phyloP scores from a whole-genome alignment of 2,797 vertebrate genomes.

The Amazona finschi region DNA sequence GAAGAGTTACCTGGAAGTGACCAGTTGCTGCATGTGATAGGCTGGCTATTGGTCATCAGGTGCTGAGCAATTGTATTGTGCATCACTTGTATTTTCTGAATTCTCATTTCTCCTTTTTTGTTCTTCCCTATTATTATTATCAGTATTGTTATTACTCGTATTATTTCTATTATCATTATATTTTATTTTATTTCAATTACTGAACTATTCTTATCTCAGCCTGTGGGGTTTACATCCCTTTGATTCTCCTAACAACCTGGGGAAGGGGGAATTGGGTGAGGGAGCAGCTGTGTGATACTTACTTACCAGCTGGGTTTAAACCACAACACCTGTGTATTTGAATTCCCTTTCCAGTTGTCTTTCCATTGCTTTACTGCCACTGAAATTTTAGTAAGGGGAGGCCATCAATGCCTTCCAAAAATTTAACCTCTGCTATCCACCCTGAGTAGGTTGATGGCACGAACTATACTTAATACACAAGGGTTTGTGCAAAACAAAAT shows the following conservation, averaged over 20 bases:
- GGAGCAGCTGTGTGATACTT: not conserved
- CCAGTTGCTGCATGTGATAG: not conserved
- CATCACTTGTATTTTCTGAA: not conserved
- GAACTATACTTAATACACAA: not conserved
- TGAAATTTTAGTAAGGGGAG: not conserved
- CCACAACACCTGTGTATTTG: not conserved
- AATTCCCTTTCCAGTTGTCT: not conserved
- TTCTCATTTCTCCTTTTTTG: not conserved
- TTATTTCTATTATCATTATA: not conserved
- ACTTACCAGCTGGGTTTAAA: not conserved
- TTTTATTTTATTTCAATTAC: not conserved
- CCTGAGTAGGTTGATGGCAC: not conserved
- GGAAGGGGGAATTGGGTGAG: not conserved
- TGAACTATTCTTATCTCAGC: not conserved
- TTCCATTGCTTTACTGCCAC: not conserved
- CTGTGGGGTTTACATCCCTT: not conserved
- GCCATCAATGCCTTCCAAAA: not conserved
- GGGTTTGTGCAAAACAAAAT: not conserved
- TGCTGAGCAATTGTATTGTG: not conserved
- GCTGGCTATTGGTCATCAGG: not conserved
- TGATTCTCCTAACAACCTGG: not conserved
- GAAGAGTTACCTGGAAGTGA: not conserved
- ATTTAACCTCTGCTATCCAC: not conserved
- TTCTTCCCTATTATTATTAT: not conserved
- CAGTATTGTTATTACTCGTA: not conserved